These are phyloP conservation scores for Syngnathus acus DNA, from an alignment of 2,797 vertebrate genomes.

Conservation along the genomic window DNA sequence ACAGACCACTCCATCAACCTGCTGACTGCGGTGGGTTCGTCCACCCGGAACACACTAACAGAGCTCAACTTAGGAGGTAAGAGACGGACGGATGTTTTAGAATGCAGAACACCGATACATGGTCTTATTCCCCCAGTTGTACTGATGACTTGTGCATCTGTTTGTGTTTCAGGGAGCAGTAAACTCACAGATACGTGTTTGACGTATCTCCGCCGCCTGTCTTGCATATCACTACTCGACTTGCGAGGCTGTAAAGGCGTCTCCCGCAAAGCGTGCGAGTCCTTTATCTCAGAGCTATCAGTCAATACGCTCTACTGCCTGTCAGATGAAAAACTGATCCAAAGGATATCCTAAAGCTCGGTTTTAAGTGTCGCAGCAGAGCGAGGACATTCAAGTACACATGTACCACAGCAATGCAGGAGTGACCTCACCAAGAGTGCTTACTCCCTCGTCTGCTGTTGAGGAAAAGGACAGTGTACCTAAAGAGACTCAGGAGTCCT, in stretches of 20 bases:
- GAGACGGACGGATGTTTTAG: slow-evolving; percentile 1
- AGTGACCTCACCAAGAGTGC: slow-evolving; percentile 26
- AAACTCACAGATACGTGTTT: slow-evolving; percentile 90
- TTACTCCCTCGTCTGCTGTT: slow-evolving; percentile 32
- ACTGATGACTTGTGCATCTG: background rate
- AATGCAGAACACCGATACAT: background rate
- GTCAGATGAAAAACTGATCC: slow-evolving; percentile 95
- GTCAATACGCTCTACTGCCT: slow-evolving; percentile 97
- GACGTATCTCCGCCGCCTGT: slow-evolving; percentile 85
- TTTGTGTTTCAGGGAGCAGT: slow-evolving; percentile 80
- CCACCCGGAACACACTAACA: slow-evolving; percentile 89
- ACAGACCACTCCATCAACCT: slow-evolving; percentile 93
- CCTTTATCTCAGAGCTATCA: slow-evolving; percentile 95
- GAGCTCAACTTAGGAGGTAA: slow-evolving; percentile 93
- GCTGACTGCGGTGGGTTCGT: slow-evolving; percentile 93
- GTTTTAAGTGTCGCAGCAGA: slow-evolving; percentile 10
- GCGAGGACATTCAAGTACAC: slow-evolving; percentile 24
- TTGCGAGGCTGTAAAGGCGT: slow-evolving; percentile 91
- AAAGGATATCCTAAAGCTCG: slow-evolving; percentile 86
- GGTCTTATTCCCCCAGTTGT: background rate
- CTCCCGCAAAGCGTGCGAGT: slow-evolving; percentile 89
- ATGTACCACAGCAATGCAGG: slow-evolving; percentile 18
- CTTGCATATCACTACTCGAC: slow-evolving; percentile 87
- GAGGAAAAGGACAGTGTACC: slow-evolving; percentile 26
- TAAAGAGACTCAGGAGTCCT: slow-evolving; percentile 58